These are phyloP conservation scores for Tridacna gigas DNA, from an alignment of 2,888 invertebrate genomes.

Conservation along the genomic window DNA sequence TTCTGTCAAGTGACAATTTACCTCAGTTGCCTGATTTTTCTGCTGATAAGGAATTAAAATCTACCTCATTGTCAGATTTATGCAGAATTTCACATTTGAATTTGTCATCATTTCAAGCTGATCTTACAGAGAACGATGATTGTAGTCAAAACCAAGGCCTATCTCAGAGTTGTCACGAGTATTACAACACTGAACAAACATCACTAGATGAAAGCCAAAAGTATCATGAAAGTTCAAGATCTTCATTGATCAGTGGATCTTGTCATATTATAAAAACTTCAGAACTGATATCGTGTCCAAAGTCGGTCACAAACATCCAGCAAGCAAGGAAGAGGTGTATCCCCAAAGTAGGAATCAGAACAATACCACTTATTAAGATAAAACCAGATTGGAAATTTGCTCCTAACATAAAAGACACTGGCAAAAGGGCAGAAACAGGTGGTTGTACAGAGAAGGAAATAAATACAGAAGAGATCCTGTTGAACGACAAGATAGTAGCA, in stretches of 20 bases:
- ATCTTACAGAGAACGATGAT: neutral
- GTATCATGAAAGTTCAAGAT: neutral
- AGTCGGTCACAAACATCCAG: neutral
- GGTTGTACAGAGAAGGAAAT: neutral
- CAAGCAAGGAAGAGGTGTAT: conserved; percentile 18
- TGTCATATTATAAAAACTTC: conserved; percentile 1
- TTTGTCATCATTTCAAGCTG: neutral
- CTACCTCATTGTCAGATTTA: conserved; percentile 25
- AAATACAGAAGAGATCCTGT: neutral
- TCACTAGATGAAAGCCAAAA: neutral
- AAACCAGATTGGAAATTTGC: conserved; percentile 1
- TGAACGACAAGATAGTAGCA: neutral
- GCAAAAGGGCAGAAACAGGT: too few relatives aligned
- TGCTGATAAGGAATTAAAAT: conserved; percentile 20
- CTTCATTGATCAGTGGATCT: neutral
- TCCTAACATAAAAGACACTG: neutral
- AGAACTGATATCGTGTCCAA: conserved; percentile 9
- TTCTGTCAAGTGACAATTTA: conserved; percentile 17
- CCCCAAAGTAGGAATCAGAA: conserved; percentile 21
- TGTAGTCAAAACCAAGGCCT: neutral
- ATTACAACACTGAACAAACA: neutral
- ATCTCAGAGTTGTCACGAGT: conserved; percentile 19
- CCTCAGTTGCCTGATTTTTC: conserved; percentile 10
- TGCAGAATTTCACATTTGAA: conserved; percentile 20
- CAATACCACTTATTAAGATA: conserved; percentile 17